Evolutionary conservation across 2,888 invertebrate genomes (phyloP), one percentile per base, ranked within the genome.

Genomic region (Aporophyla nigra): DNA sequence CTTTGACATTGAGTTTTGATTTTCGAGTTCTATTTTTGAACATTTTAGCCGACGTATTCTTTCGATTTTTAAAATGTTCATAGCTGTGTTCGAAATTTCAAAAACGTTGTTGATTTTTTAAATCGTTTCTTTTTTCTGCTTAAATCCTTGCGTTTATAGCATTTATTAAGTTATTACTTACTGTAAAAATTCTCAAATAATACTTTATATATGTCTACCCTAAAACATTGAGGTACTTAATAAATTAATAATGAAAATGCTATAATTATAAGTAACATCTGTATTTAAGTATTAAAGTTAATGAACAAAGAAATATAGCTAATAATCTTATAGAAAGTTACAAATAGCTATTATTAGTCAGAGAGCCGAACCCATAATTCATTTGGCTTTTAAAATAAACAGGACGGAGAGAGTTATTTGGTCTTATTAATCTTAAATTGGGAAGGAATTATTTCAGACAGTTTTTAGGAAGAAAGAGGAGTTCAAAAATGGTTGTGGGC

Each of bases 351-450:
- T 67, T 63, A 87, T 85, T 87, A 79, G 69, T 85, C 78, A 78
- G 27, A n/a, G 74, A 58, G 51, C 66, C 33, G 33, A n/a, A 12
- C 62, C 62, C 61, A 87, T 85, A n/a, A 46, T 61, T 85, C 84
- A 85, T 73, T 59, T 63, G 16, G 46, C 85, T 76, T 73, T 75
- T 73, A 69, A 82, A 87, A 82, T 74, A 86, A 82, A 82, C 59
- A 59, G 12, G 14, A 56, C 46, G 7, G 9, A 61, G 68, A 56
- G 73, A 80, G 62, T 80, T 53, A 83, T 61, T 74, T 74, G 1
- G 58, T 53, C 58, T 65, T 70, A 79, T 83, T 58, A 73, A 73
- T 80, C 24, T 72, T n/a, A 51, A 68, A 81, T 82, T 56, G 75
- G 19, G 16, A 77, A 67, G 24, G 51, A 66, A 61, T 62, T 79